phyloP scores from a whole-genome alignment of 2,888 invertebrate species.

The Agriopis marginaria region DNA sequence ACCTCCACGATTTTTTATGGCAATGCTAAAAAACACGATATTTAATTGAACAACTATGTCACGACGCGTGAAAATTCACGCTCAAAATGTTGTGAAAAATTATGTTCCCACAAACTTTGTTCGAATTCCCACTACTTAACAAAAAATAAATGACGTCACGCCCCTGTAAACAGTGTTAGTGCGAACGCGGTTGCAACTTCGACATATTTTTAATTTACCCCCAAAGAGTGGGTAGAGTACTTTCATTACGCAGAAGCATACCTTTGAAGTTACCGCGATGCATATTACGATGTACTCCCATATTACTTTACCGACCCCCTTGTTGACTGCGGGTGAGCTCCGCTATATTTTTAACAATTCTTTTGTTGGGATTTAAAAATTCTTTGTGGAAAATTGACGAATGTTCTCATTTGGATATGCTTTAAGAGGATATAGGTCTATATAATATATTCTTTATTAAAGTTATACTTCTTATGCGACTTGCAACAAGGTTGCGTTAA shows the following conservation, averaged over 20 bases:
- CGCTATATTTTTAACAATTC: slow-evolving; percentile 29
- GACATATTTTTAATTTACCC: slow-evolving; percentile 75
- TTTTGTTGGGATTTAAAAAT: slow-evolving; percentile 24
- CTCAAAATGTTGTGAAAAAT: slow-evolving; percentile 32
- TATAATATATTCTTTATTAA: too few species aligned
- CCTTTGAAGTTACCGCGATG: slow-evolving; percentile 67
- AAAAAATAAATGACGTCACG: slow-evolving; percentile 30
- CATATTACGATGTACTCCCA: slow-evolving; percentile 48
- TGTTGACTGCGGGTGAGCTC: slow-evolving; percentile 32
- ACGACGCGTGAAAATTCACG: slow-evolving; percentile 29
- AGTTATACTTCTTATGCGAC: too few species aligned
- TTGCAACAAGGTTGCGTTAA: too few species aligned
- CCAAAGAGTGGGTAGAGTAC: slow-evolving; percentile 52
- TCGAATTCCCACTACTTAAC: neutral
- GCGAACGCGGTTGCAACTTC: slow-evolving; percentile 57
- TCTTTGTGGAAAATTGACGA: slow-evolving; percentile 4
- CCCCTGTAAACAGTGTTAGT: slow-evolving; percentile 44
- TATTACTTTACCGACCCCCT: slow-evolving; percentile 45
- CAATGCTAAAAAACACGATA: neutral
- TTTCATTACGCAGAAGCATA: slow-evolving; percentile 63
- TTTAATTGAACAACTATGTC: slow-evolving; percentile 6
- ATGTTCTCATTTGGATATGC: too few species aligned
- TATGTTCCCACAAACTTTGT: slow-evolving; percentile 8
- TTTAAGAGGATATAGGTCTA: too few species aligned
- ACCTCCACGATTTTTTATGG: neutral